Evolutionary conservation across 2,888 invertebrate genomes (phyloP), one percentile per base, ranked within the genome.

Genomic region (Rhynchonema sp.): DNA sequence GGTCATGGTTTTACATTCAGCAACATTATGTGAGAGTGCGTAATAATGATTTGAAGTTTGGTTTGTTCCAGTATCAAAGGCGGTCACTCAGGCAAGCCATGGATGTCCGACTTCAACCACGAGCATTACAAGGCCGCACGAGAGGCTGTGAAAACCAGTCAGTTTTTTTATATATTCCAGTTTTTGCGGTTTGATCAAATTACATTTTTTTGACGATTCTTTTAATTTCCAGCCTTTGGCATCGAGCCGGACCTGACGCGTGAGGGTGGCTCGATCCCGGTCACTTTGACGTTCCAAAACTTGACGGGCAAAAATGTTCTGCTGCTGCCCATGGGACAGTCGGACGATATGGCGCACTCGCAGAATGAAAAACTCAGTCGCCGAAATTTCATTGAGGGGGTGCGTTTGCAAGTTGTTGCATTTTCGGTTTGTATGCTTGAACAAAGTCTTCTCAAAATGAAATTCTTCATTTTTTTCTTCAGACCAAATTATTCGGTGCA

Each of bases 281-380:
- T 96, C 62, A 92, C 96, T 57, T 79, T 96, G 65, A 89, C 89
- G 54, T 82, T 98, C 73, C 74, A 78, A 71, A 67, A 72, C 30
- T 62, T 69, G 25, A 70, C 70, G 30, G 66, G 86, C 0, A 87
- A 87, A 73, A 94, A 89, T 77, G 91, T 94, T 57, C 80, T 98
- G 71, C 79, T 98, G 64, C 79, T 98, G 66, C 96, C 96, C 1
- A 85, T 98, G 74, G 96, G 96, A 57, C 84, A 87, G 60, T 84
- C 85, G 61, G 94, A 96, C 76, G 98, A 98, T 76, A 94, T 94
- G 68, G 94, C 96, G 62, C 98, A 98, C 79, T 92, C 92, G 90
- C 70, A 96, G 78, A 96, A 98, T 78, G 96, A 98, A 78, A 98
- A 98, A 76, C 80, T 98, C 67, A 84, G 94, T 77, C 78, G 86